A percentile compares a stretch with the other conserved stretches of the same genome.
Conservation (phyloP, 2,113 vertebrate genomes). For the Leptobrachium leishanense region DNA sequence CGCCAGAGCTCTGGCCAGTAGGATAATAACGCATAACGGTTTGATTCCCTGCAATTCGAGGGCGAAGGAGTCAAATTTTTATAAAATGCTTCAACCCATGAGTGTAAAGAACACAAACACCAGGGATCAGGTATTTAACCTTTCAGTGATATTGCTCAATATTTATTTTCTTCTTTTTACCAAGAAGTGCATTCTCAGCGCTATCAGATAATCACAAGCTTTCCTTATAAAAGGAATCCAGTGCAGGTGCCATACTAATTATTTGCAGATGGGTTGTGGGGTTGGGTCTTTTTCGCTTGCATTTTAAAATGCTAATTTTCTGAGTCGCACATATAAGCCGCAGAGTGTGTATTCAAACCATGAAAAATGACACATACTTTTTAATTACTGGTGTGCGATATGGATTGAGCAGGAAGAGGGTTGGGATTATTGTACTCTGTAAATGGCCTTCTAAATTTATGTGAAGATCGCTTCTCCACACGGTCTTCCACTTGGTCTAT, state of each 20-base stretch:
- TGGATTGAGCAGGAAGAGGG: too few species aligned
- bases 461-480: too few species aligned
- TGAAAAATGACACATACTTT: background rate
- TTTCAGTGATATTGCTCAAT: background rate
- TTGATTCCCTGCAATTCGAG: background rate
- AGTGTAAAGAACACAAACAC: background rate
- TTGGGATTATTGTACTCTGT: too few species aligned
- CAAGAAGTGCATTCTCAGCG: background rate
- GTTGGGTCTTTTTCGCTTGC: background rate
- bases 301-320: background rate
- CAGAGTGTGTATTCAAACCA: background rate
- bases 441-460: too few species aligned
- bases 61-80: background rate
- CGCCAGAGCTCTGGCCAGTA: conserved; percentile 13
- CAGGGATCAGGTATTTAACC: conserved; percentile 10
- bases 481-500: too few species aligned
- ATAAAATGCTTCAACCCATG: background rate
- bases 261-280: background rate
- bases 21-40: background rate
- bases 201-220: background rate
- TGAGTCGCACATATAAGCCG: background rate
- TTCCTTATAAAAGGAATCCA: conserved; percentile 3
- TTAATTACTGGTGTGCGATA: too few species aligned
- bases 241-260: background rate
- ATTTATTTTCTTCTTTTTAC: background rate